phyloP scores from a whole-genome alignment of 2,113 vertebrate species.

The Haemorhous mexicanus region DNA sequence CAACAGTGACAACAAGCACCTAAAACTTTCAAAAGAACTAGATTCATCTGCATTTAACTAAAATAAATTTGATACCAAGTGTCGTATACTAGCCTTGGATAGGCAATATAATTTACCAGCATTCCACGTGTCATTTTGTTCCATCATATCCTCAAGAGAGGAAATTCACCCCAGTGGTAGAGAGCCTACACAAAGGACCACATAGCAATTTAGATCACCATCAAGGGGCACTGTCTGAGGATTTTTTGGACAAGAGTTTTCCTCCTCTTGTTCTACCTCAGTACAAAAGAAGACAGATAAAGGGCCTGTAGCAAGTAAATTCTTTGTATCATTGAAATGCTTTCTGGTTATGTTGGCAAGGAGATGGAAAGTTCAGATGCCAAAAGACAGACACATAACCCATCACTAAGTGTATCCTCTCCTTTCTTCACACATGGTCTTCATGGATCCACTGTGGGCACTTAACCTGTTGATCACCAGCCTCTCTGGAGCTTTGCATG shows the following conservation, averaged over 20 bases:
- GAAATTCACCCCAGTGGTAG: background rate
- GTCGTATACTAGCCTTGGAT: background rate
- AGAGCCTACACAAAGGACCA: background rate
- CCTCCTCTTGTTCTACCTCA: background rate
- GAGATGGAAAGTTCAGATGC: background rate
- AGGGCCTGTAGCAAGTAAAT: background rate
- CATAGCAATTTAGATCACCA: background rate
- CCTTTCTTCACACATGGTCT: background rate
- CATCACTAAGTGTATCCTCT: background rate
- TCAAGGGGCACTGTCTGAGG: background rate
- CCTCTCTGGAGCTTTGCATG: background rate
- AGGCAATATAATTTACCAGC: background rate
- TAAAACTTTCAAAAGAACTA: background rate
- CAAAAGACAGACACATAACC: background rate
- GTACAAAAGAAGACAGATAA: background rate
- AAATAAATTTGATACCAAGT: background rate
- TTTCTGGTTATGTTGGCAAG: background rate
- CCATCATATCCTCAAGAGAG: background rate
- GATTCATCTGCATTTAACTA: background rate
- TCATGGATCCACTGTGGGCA: background rate
- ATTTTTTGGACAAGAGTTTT: background rate
- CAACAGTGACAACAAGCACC: background rate
- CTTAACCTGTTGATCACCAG: background rate
- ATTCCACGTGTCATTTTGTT: background rate
- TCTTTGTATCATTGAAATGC: background rate